phyloP scores from a whole-genome alignment of 2,888 invertebrate species.

The Alitta virens region DNA sequence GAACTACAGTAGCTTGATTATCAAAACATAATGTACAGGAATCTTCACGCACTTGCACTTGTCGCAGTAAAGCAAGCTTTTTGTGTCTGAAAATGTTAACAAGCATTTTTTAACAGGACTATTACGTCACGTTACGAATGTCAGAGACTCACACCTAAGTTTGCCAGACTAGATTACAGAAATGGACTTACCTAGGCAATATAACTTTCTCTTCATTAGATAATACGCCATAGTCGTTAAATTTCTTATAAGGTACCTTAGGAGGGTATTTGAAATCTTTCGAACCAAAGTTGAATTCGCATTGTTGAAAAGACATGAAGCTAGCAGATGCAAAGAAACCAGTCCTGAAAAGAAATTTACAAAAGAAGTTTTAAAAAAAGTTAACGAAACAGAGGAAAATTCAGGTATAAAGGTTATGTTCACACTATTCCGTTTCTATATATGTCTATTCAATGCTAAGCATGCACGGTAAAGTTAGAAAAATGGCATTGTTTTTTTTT shows the following conservation, averaged over 20 bases:
- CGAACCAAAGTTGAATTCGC: slow-evolving; percentile 87
- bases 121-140: too few relatives aligned
- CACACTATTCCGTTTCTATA: too few relatives aligned
- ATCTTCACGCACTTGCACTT: slow-evolving; percentile 73
- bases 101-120: background rate
- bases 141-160: too few relatives aligned
- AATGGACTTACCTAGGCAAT: slow-evolving; percentile 65
- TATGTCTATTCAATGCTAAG: too few relatives aligned
- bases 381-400: too few relatives aligned
- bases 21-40: slow-evolving; percentile 87
- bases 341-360: slow-evolving; percentile 63
- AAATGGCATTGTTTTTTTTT: too few relatives aligned
- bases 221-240: slow-evolving; percentile 77
- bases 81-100: slow-evolving; percentile 65
- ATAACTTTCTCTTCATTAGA: slow-evolving; percentile 77
- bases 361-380: too few relatives aligned
- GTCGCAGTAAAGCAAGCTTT: slow-evolving; percentile 71
- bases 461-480: too few relatives aligned
- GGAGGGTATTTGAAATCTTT: slow-evolving; percentile 78
- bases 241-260: slow-evolving; percentile 67
- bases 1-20: slow-evolving; percentile 70
- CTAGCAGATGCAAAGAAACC: slow-evolving; percentile 94
- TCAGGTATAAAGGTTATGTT: too few relatives aligned
- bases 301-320: slow-evolving; percentile 95
- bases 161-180: too few relatives aligned